Base-by-base conservation (phyloP, 2,113 vertebrate genomes). In the Alligator mississippiensis region DNA sequence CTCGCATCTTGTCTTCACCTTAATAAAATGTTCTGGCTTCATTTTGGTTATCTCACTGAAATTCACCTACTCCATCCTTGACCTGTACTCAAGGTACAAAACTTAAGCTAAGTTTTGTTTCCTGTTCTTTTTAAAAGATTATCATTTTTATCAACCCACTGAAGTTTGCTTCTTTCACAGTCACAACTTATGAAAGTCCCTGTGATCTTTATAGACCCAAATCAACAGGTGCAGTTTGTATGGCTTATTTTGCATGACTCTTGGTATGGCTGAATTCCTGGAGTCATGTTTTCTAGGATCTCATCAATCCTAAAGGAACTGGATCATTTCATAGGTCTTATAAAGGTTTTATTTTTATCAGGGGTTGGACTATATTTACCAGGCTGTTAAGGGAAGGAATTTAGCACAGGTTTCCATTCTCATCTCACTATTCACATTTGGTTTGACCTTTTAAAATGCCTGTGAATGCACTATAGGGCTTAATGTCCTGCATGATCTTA, bases 391-490 rank as follows among this genome's bases (percentile, higher is more conserved):
- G 87, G 66, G 64, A 61, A 84, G 89, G 91, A 94, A 95, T 92
- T 85, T 1, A 16, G 70, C 17, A 2, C 94, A 90, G 92, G 58
- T 94, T 95, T 93, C 93, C 93, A 82, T 90, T 96, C 93, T 94
- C 87, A 93, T 92, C 96, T 90, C 80, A 38, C 78, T 62, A 84
- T 89, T 89, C 95, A 96, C 96, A 97, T 96, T 97, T 96, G 96
- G 85, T 97, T 82, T 88, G 80, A 75, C 96, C 89, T 94, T 94
- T 93, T 84, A 92, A 92, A 62, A 86, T 61, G 88, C 95, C 94
- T 89, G 80, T 95, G 93, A 97, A 93, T 74, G 62, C 82, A 64
- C 64, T 84, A 22, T 6, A 57, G 89, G 84, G 86, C 93, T 91
- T 93, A 94, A 92, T 85, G 95, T 95, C 96, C 59, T 1, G 61